Evolutionary conservation across 2,113 vertebrate species (phyloP).

Genomic region (Ibidorhyncha struthersii): DNA sequence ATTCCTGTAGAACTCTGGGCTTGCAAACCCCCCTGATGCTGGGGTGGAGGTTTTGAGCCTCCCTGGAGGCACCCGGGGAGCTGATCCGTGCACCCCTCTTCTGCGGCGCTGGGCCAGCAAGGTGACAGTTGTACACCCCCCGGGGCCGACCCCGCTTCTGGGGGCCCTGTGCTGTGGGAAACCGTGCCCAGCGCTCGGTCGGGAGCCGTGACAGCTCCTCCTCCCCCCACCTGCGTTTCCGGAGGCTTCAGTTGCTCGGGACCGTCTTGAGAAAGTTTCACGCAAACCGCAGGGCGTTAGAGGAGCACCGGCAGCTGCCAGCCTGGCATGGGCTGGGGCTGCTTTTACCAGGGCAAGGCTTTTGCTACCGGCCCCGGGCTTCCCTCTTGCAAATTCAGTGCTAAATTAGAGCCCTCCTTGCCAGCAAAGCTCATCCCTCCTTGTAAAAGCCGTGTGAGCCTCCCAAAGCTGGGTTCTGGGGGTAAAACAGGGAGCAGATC

Average conservation of each 20-base stretch:
- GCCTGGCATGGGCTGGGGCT: not conserved
- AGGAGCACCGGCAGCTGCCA: not conserved
- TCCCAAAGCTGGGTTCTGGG: not conserved
- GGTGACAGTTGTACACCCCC: not conserved
- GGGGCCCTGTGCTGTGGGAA: accelerated
- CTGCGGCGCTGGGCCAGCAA: accelerated
- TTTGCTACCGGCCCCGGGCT: not conserved
- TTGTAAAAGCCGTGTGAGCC: not conserved
- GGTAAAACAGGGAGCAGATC: not conserved
- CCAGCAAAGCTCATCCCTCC: not conserved
- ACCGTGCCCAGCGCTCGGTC: accelerated
- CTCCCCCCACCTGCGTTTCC: not conserved
- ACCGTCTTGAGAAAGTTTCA: not conserved
- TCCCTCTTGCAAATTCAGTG: not conserved
- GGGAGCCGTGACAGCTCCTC: not conserved
- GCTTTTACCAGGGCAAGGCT: not conserved
- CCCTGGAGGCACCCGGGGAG: not conserved
- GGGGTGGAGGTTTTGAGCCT: not conserved
- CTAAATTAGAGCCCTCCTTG: not conserved
- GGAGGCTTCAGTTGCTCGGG: not conserved
- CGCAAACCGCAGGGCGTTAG: not conserved
- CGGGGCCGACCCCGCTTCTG: accelerated
- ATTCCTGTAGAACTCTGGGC: not conserved
- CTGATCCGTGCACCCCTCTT: not conserved
- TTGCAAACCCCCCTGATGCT: not conserved